These are phyloP conservation scores for Gracilinanus agilis DNA, from an alignment of 2,113 vertebrate species.

Conservation along the genomic window DNA sequence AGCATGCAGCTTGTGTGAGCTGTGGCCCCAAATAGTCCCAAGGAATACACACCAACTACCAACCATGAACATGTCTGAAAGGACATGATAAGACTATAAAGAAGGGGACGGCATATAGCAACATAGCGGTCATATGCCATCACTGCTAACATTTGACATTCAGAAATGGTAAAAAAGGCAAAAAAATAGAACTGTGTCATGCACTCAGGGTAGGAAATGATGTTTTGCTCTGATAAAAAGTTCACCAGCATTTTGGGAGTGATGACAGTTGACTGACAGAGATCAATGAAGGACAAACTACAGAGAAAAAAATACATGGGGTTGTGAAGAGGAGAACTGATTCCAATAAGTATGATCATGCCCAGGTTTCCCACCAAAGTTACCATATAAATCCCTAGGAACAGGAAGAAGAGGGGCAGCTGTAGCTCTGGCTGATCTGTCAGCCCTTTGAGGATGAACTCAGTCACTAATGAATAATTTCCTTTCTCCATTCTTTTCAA, in stretches of 20 bases:
- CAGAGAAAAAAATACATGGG: constrained; percentile 59
- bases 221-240: constrained; percentile 37
- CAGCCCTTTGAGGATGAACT: neutral
- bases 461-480: neutral
- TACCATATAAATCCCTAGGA: neutral
- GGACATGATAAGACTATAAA: constrained; percentile 39
- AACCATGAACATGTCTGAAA: neutral
- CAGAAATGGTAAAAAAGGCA: constrained; percentile 47
- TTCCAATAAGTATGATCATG: neutral
- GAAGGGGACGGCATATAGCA: constrained; percentile 45
- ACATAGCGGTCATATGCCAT: constrained; percentile 55
- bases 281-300: constrained; percentile 55
- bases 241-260: constrained; percentile 42
- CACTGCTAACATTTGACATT: constrained; percentile 44
- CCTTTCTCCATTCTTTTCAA: neutral
- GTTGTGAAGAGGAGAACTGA: constrained; percentile 33
- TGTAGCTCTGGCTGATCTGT: neutral
- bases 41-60: constrained; percentile 29
- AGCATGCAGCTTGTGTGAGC: constrained; percentile 43
- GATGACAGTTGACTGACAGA: constrained; percentile 51
- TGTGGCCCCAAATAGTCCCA: constrained; percentile 25
- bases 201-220: neutral
- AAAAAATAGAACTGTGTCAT: constrained; percentile 47
- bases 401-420: neutral
- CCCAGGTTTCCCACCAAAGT: neutral